These are phyloP conservation scores for Phallusia fumigata DNA, from an alignment of 23 tunicate species.

Conservation along the genomic window DNA sequence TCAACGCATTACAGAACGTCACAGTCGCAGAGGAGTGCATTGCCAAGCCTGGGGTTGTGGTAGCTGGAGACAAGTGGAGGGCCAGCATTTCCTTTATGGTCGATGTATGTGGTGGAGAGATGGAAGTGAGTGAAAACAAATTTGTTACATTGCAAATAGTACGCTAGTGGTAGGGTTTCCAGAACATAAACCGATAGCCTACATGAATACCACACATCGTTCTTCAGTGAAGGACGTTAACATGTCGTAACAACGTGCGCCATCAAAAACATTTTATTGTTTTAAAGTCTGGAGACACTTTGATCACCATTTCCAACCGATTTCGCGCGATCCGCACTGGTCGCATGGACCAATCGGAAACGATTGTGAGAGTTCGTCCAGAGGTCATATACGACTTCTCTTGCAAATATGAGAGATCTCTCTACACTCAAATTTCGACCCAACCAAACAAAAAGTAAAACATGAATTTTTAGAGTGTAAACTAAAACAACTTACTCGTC, in stretches of 20 bases:
- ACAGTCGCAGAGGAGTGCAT: not conserved
- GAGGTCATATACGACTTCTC: not conserved
- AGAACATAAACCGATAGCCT: not conserved
- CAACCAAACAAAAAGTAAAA: not conserved
- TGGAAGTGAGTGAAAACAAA: not conserved
- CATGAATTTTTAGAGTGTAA: too few relatives aligned
- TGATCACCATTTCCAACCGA: not conserved
- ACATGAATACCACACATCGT: too few relatives aligned
- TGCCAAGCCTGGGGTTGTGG: not conserved
- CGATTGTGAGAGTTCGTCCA: not conserved
- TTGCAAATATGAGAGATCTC: not conserved
- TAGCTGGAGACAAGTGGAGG: not conserved
- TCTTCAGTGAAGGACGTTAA: too few relatives aligned
- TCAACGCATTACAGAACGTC: not conserved
- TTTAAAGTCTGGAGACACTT: too few relatives aligned
- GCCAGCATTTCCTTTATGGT: not conserved
- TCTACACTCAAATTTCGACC: not conserved
- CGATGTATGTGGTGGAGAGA: not conserved
- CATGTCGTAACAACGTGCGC: too few relatives aligned
- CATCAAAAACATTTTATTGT: too few relatives aligned
- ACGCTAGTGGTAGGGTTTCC: not conserved
- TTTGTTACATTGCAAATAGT: not conserved
- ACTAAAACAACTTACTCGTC: too few relatives aligned
- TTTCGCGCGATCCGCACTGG: not conserved
- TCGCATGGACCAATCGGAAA: not conserved